Conservation (phyloP, 2,113 vertebrate species). For the Anolis carolinensis region DNA sequence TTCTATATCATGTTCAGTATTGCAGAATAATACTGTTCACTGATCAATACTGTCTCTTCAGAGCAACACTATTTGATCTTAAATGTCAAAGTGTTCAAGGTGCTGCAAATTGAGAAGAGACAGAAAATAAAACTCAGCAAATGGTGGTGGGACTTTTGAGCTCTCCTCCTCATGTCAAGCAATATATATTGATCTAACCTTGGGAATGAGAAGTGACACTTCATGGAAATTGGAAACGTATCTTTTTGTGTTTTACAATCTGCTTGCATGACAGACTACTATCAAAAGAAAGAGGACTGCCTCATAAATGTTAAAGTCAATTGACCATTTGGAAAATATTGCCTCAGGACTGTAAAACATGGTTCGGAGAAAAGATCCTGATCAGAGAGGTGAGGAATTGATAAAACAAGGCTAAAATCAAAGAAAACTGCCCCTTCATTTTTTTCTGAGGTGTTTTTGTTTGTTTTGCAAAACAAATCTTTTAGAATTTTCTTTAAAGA, state of each 20-base stretch:
- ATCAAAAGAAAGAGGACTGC: neutral
- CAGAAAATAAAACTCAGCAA: no score
- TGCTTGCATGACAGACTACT: neutral
- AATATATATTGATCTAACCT: constrained; percentile 9
- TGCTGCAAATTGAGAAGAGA: constrained; percentile 11
- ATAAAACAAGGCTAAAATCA: no score
- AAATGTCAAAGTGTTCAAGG: neutral
- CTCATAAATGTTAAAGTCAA: neutral
- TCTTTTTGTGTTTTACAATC: constrained; percentile 3
- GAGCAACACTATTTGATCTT: neutral
- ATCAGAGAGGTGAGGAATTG: no score
- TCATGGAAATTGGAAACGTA: neutral
- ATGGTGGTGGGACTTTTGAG: neutral
- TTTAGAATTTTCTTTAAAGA: no score
- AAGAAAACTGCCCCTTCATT: no score
- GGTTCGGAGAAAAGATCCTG: neutral
- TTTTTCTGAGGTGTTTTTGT: no score
- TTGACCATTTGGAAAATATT: neutral
- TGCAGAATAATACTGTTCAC: neutral
- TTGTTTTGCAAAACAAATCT: no score
- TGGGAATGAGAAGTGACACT: neutral
- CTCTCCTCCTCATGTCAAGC: neutral
- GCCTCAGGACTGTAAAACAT: neutral
- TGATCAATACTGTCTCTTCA: neutral
- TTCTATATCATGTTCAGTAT: neutral